Base-by-base conservation (phyloP, 2,113 vertebrate species). In the Pterocles burchelli region DNA sequence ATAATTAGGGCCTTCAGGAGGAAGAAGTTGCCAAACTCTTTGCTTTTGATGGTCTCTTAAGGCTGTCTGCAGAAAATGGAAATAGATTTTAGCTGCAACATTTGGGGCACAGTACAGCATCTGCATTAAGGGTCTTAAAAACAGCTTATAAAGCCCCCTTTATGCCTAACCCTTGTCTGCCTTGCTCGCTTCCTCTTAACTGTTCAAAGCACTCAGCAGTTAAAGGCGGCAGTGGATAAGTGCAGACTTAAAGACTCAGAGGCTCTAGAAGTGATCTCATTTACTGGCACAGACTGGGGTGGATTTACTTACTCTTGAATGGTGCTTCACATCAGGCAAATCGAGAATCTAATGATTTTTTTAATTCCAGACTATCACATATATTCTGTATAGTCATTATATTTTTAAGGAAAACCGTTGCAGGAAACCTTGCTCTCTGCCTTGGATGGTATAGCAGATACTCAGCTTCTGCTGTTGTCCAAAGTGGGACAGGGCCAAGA, bases 81-180 rank as follows among this genome's bases (percentile, higher is more conserved):
- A 97, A 96, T 96, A 80, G 88, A 74, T 95, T 95, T 96, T 95
- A 85, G 85, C n/a, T 80, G 71, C 54, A 94, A 70, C 72, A 83
- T 91, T 93, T 94, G 91, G 48, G 67, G n/a, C 67, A 95, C 72
- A 84, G 61, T 71, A 38, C 21, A 88, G 63, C 36, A 73, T 90
- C 46, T 85, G 85, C 93, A 93, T 58, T 71, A 88, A 76, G 76
- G 36, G 55, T 80, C 85, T 96, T 90, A 91, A 94, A 96, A 96
- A 85, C 68, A 94, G 82, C 31, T 90, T 77, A 82, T 79, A 96
- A 96, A 94, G 85, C 51, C 71, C 34, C 67, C 90, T 97, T 96
- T 95, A 88, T 96, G 63, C 63, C 33, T 88, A 24, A 63, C 75
- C 75, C 75, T 92, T 80, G 51, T 83, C 68, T 85, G 71, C 67